These are phyloP conservation scores for Apodemus speciosus DNA, from an alignment of 2,113 vertebrate species.

Conservation along the genomic window DNA sequence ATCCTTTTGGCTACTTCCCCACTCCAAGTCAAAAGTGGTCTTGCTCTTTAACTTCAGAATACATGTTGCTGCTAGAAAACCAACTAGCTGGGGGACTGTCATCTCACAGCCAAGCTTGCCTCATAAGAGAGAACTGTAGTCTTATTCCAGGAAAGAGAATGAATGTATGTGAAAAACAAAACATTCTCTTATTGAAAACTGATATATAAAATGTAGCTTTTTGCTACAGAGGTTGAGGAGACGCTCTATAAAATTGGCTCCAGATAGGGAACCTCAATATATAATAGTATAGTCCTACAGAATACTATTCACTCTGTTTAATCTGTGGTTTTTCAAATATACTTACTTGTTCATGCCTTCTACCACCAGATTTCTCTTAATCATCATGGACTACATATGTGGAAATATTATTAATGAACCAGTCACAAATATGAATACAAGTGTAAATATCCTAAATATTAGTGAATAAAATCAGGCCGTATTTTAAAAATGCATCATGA, in stretches of 20 bases:
- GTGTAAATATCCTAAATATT: constrained; percentile 28
- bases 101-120: not conserved
- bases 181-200: not conserved
- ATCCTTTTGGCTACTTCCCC: not conserved
- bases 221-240: not conserved
- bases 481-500: constrained; percentile 13
- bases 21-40: not conserved
- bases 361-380: not conserved
- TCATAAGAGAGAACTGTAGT: not conserved
- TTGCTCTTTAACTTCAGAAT: not conserved
- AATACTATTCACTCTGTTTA: constrained; percentile 21
- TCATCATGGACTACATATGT: not conserved
- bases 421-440: constrained; percentile 17
- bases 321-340: constrained; percentile 3
- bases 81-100: not conserved
- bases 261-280: not conserved
- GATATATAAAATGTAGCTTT: not conserved
- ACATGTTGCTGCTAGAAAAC: not conserved
- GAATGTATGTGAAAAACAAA: not conserved
- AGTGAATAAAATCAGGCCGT: constrained; percentile 32
- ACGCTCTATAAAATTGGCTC: not conserved
- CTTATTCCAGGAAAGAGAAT: constrained; percentile 22
- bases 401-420: constrained; percentile 5
- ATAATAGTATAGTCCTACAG: constrained; percentile 6
- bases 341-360: not conserved